Percentiles rank a stretch among this genome's conserved stretches.
Evolutionary conservation across 2,888 invertebrate genomes (phyloP).

Genomic region (Eulithis testata): DNA sequence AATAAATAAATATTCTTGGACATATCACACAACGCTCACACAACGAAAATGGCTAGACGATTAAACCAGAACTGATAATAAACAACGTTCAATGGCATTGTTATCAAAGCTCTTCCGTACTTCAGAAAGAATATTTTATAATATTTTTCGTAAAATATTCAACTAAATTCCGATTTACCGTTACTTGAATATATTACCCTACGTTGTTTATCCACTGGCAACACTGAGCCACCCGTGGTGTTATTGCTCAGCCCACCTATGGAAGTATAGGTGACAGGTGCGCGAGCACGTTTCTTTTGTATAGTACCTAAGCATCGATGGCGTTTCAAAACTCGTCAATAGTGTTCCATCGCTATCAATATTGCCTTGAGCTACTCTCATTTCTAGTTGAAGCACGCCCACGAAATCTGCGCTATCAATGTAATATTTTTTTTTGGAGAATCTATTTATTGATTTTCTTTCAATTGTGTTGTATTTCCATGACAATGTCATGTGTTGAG

Average conservation of each 20-base stretch:
- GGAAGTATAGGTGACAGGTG: slow-evolving; percentile 50
- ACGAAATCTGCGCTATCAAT: slow-evolving; percentile 1
- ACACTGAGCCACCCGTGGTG: slow-evolving; percentile 40
- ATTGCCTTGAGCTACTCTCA: not conserved
- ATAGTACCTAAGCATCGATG: slow-evolving; percentile 11
- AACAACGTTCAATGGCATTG: too few relatives aligned
- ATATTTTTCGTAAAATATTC: slow-evolving; percentile 5
- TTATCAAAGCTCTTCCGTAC: not conserved
- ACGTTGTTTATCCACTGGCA: slow-evolving; percentile 17
- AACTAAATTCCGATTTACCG: slow-evolving; percentile 5
- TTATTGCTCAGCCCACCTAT: slow-evolving; percentile 40
- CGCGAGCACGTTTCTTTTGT: slow-evolving; percentile 45
- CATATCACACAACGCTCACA: too few relatives aligned
- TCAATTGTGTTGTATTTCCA: not conserved
- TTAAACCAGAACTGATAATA: not conserved
- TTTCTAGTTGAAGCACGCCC: slow-evolving; percentile 7
- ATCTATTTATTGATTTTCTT: not conserved
- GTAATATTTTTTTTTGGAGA: not conserved
- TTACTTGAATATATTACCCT: slow-evolving; percentile 17
- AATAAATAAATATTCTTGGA: too few relatives aligned
- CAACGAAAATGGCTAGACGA: not conserved
- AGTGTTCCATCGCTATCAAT: slow-evolving; percentile 7
- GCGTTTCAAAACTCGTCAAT: not conserved
- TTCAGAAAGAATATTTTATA: not conserved
- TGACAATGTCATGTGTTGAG: too few relatives aligned